A percentile compares a stretch with the other conserved stretches of the same genome.
Evolutionary conservation across 64 coral and sea anemone species (phyloP).

Genomic region (Cladopsammia gracilis): DNA sequence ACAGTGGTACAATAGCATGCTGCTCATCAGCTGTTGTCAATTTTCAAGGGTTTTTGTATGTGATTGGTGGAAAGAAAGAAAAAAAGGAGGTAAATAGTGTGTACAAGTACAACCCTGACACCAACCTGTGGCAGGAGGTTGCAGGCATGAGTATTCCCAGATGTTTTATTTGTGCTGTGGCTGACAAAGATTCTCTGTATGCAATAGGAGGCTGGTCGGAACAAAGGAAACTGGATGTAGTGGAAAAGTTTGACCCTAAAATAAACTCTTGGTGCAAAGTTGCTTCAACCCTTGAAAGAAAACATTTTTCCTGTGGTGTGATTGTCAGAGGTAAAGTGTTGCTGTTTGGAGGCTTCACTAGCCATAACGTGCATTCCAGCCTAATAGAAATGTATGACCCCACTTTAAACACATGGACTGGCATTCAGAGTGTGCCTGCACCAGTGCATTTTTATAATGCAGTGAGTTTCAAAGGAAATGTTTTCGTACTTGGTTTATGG

Average conservation of each 20-base stretch:
- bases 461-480: slow-evolving; percentile 23
- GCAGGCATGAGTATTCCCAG: slow-evolving; percentile 33
- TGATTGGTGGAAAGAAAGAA: slow-evolving; percentile 8
- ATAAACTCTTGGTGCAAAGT: slow-evolving; percentile 30
- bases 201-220: slow-evolving; percentile 42
- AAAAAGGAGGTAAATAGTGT: slow-evolving; percentile 13
- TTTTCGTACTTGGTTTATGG: slow-evolving; percentile 59
- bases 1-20: neutral
- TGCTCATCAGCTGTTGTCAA: slow-evolving; percentile 44
- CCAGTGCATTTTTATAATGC: slow-evolving; percentile 34
- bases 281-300: slow-evolving; percentile 16
- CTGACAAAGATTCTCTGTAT: slow-evolving; percentile 61
- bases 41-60: slow-evolving; percentile 64
- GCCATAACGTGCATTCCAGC: neutral
- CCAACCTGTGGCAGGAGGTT: slow-evolving; percentile 64
- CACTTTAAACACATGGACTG: neutral
- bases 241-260: slow-evolving; percentile 48
- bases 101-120: slow-evolving; percentile 48
- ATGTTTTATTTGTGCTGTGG: slow-evolving; percentile 55
- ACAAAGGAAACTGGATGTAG: slow-evolving; percentile 13
- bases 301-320: slow-evolving; percentile 48
- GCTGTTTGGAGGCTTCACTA: slow-evolving; percentile 33
- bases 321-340: slow-evolving; percentile 47
- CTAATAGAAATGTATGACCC: slow-evolving; percentile 66
- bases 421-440: neutral